Base-by-base conservation (phyloP, 2,888 invertebrate species). In the Daptonema setosum region DNA sequence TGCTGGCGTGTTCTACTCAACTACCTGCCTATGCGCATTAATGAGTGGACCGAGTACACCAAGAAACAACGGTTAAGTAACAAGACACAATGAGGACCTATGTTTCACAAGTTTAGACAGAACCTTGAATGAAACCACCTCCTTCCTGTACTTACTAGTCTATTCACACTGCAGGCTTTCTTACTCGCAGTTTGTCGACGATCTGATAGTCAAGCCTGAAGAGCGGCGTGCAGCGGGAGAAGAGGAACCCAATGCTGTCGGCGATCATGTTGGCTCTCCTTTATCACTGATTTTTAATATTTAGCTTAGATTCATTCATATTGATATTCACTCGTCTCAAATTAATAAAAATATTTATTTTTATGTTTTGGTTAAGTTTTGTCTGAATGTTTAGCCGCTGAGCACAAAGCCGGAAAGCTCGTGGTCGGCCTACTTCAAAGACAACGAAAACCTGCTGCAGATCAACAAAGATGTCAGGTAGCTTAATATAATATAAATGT, bases 381-480 rank as follows among this genome's bases (percentile, higher is more conserved):
- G 3, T n/a, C 11, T n/a, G n/a, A n/a, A 17, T 54, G 24, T 55
- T 20, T n/a, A 97, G 79, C 97, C 95, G 0, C 74, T 97, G 55
- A 91, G 85, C 71, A 82, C 85, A n/a, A 86, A 85, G 65, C 90
- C 93, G 0, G 85, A 87, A 63, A 91, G 91, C 70, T 83, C 87
- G 53, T 97, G 97, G 97, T 83, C 83, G 66, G 83, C 82, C 2
- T 95, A 83, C 73, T 97, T 97, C 73, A 86, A 84, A 71, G 95
- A 97, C 72, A 97, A 97, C 72, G 91, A 95, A 75, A 88, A 93
- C 59, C 75, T 97, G 47, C 74, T 91, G 50, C 97, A 97, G 77
- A 95, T 97, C 65, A 93, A 95, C 72, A 95, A 93, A 72, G 91
- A 93, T 74, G 64, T 65, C 28, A 51, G 91, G 90, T 53, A 80